Evolutionary conservation across 2,113 vertebrate genomes (phyloP), one percentile per base, ranked within the genome.

Genomic region (Lipophrys pholis): DNA sequence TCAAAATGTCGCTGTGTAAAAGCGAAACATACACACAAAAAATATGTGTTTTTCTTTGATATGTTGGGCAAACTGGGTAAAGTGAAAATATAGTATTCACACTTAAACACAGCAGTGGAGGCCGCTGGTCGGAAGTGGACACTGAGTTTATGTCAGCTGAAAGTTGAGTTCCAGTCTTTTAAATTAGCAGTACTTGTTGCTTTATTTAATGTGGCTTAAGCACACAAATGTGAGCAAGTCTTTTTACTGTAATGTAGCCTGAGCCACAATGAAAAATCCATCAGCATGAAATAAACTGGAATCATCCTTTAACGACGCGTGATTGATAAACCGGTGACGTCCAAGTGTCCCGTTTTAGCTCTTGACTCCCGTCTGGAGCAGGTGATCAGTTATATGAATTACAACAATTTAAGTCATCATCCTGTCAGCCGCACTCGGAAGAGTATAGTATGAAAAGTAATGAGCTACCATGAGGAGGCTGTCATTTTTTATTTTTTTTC

Each of bases 361-460:
- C 48, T 40, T 17, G 60, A 38, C 17, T 42, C 11, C 8, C 12
- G 7, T 51, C 36, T 61, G 39, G 16, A 30, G 59, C 54, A 66
- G 68, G 50, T 73, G 40, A 69, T 63, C 46, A 53, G 14, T 63
- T 52, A 54, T 60, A 30, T 73, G 54, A 52, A 73, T 62, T n/a
- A 30, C 17, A 72, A 56, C 43, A 0, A 55, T 74, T 72, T 16
- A 58, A 53, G 15, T 76, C n/a, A 42, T 73, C 10, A 39, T 45
- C 35, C 50, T 77, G 51, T 69, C 55, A 46, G 16, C 8, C 45
- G 14, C 0, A 8, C 51, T 30, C 36, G 14, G 53, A 53, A 12
- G 1, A 6, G 6, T 7, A 6, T 43, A 39, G 30, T 39, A 0
- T 59, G 35, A 59, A 15, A 79, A 58, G 54, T 62, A 73, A 80